Conservation (phyloP, 2,888 invertebrate genomes). For the Sinhomidia bicolor region DNA sequence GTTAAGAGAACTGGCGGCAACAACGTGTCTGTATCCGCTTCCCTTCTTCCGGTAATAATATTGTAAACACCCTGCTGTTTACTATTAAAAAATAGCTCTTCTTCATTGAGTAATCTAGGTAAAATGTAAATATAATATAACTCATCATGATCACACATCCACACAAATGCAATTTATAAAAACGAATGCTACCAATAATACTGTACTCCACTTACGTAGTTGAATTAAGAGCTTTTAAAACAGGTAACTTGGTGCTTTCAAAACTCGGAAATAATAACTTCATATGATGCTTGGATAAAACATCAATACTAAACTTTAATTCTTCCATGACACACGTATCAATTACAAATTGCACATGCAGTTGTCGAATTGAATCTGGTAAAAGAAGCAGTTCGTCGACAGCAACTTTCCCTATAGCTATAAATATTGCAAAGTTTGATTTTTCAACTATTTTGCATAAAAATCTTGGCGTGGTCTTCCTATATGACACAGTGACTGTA, state of each 20-base stretch:
- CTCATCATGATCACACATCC: too few species aligned
- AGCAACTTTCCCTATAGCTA: slow-evolving; percentile 72
- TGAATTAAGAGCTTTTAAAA: slow-evolving; percentile 53
- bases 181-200: too few species aligned
- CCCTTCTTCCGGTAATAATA: slow-evolving; percentile 66
- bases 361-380: slow-evolving; percentile 54
- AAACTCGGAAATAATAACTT: slow-evolving; percentile 75
- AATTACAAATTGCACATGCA: slow-evolving; percentile 76
- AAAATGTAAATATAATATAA: too few species aligned
- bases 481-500: slow-evolving; percentile 31
- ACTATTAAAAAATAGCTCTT: slow-evolving; percentile 73
- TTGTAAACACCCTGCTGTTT: slow-evolving; percentile 75
- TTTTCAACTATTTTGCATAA: slow-evolving; percentile 76
- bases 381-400: slow-evolving; percentile 71
- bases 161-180: too few species aligned
- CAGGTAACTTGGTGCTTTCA: slow-evolving; percentile 43
- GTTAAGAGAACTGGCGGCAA: slow-evolving; percentile 88
- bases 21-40: slow-evolving; percentile 13
- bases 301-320: slow-evolving; percentile 62
- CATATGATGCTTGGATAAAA: slow-evolving; percentile 69
- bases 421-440: slow-evolving; percentile 70
- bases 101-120: slow-evolving; percentile 72
- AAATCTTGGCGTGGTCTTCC: slow-evolving; percentile 64
- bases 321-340: slow-evolving; percentile 68
- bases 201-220: slow-evolving; percentile 36